These are phyloP conservation scores for Hemicentrotus pulcherrimus DNA, from an alignment of 35 echinoderm and acorn worm genomes.

Conservation along the genomic window DNA sequence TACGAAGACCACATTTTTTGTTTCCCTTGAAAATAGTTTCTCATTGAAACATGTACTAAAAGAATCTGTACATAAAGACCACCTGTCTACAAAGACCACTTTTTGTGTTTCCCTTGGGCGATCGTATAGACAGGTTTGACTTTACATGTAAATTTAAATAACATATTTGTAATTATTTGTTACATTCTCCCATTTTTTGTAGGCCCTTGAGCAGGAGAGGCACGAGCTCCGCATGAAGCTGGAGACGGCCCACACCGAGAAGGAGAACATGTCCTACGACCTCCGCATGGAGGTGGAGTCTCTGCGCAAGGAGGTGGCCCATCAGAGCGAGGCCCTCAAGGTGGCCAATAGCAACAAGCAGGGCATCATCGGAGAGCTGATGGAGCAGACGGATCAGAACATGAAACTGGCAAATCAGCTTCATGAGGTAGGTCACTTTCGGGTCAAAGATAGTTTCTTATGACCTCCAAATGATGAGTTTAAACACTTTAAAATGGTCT, in stretches of 20 bases:
- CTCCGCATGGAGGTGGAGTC: conserved; percentile 36
- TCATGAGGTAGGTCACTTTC: conserved; percentile 39
- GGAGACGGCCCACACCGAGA: conserved; percentile 14
- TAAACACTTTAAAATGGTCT: too few species aligned
- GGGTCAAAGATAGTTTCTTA: background rate
- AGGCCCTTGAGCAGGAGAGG: conserved; percentile 52
- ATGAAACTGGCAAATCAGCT: conserved; percentile 29
- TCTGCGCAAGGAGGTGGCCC: conserved; percentile 34
- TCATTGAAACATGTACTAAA: too few species aligned
- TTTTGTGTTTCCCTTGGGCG: too few species aligned
- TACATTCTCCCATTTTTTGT: background rate
- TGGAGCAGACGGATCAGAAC: conserved; percentile 50
- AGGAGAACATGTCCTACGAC: conserved; percentile 37
- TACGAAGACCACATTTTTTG: too few species aligned
- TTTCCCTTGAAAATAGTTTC: too few species aligned
- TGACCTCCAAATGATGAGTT: too few species aligned
- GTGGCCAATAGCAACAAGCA: conserved; percentile 51
- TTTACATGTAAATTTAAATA: too few species aligned
- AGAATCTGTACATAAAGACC: too few species aligned
- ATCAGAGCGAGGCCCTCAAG: conserved; percentile 4
- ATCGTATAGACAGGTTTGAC: too few species aligned
- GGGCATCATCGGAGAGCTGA: conserved; percentile 42
- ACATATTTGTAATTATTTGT: too few species aligned
- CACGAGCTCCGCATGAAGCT: conserved; percentile 51
- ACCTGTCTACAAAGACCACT: too few species aligned